phyloP scores from a whole-genome alignment of 2,888 invertebrate species.

The Yponomeuta sedellus region DNA sequence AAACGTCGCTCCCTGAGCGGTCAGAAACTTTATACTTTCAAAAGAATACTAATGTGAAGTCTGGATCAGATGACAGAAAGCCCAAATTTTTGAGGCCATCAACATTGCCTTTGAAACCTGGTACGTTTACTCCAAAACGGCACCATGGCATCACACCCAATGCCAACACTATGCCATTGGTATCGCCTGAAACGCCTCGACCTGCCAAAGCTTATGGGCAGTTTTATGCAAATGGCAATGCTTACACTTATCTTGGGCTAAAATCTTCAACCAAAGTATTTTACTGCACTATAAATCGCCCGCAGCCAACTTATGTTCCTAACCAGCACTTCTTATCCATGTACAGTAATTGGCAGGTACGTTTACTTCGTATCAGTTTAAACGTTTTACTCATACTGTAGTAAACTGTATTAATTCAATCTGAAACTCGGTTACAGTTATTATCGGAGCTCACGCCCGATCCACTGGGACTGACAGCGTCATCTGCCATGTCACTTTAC shows the following conservation, averaged over 20 bases:
- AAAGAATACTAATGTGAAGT: conserved; percentile 50
- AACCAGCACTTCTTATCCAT: conserved; percentile 94
- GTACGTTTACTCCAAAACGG: conserved; percentile 87
- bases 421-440: conserved; percentile 63
- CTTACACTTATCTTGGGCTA: conserved; percentile 92
- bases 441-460: conserved; percentile 81
- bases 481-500: conserved; percentile 82
- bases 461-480: conserved; percentile 80
- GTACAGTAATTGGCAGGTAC: conserved; percentile 97
- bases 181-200: conserved; percentile 93
- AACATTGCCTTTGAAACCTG: conserved; percentile 89
- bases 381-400: neutral
- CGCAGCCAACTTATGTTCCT: conserved; percentile 96
- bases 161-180: conserved; percentile 87
- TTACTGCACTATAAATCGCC: conserved; percentile 94
- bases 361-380: neutral
- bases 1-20: conserved; percentile 48
- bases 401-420: conserved; percentile 1
- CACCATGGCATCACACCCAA: conserved; percentile 90
- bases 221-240: conserved; percentile 91
- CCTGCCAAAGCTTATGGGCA: conserved; percentile 93
- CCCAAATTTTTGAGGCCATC: conserved; percentile 88
- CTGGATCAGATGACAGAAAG: conserved; percentile 57
- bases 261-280: conserved; percentile 94
- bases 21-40: conserved; percentile 71